These are phyloP conservation scores for Tetranychus piercei DNA, from an alignment of 2,888 invertebrate species.

Conservation along the genomic window DNA sequence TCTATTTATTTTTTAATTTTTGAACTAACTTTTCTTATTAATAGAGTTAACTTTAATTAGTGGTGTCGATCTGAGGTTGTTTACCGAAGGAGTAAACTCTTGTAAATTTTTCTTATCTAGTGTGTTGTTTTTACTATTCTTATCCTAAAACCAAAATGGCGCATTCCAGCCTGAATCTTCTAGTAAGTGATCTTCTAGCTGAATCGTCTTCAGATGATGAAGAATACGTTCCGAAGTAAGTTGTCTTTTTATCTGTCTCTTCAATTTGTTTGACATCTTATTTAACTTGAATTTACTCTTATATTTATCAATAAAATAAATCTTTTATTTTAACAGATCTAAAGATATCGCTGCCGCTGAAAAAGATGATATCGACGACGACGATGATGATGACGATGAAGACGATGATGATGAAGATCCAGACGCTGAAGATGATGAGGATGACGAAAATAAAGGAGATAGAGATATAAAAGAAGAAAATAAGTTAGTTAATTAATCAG, in stretches of 20 bases:
- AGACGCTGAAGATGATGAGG: slow-evolving; percentile 41
- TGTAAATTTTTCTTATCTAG: too few relatives aligned
- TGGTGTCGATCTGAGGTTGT: too few relatives aligned
- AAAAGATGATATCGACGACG: slow-evolving; percentile 43
- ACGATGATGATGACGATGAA: slow-evolving; percentile 51
- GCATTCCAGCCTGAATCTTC: slow-evolving; percentile 25
- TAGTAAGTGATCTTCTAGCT: slow-evolving; percentile 47
- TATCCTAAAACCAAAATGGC: neutral
- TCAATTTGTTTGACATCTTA: neutral
- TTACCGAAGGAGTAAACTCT: too few relatives aligned
- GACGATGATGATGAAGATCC: slow-evolving; percentile 54
- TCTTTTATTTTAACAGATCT: neutral
- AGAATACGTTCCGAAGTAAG: slow-evolving; percentile 7
- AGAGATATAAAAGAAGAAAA: slow-evolving; percentile 19
- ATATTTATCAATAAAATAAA: too few relatives aligned
- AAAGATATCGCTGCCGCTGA: slow-evolving; percentile 19
- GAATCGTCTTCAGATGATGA: slow-evolving; percentile 53
- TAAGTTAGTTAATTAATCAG: neutral
- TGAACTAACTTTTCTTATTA: too few relatives aligned
- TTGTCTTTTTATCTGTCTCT: neutral
- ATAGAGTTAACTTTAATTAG: too few relatives aligned
- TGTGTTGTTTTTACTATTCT: neutral
- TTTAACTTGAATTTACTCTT: too few relatives aligned
- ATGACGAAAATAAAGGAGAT: slow-evolving; percentile 24
- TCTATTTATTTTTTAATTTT: too few relatives aligned